Evolutionary conservation across 1,140 invertebrate genomes (phyloP), one percentile per base, ranked within the genome.

Genomic region (Euura lappo): DNA sequence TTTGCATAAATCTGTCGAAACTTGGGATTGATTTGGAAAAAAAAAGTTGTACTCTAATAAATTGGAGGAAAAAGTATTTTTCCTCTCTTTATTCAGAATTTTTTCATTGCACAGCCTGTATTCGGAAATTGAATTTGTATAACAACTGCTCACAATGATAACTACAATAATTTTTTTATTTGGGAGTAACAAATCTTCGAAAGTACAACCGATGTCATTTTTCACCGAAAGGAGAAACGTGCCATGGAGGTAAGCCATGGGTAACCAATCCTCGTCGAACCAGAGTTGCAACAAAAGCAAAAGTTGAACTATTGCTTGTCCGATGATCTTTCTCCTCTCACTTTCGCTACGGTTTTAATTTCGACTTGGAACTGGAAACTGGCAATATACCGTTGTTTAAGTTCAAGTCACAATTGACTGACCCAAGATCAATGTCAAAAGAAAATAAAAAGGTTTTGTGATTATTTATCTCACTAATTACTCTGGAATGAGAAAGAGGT

Each of bases 211-310:
- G 28, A 28, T 28, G 28, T 28, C 28, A 28, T 28, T 28, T 28
- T 28, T 28, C 28, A 28, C 28, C 28, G 28, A 28, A 28, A 28
- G 28, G 28, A 28, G 28, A 28, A 28, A 28, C 28, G 28, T 28
- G 28, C 28, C 28, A 28, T 28, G 0, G 28, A 28, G 28, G 28
- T 28, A 28, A 28, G 28, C 28, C 28, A 28, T 28, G 28, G 75
- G 72, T 65, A 7, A 51, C n/a, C 28, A 65, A 45, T 67, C n/a
- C 43, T 8, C 6, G 43, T 8, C 42, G 72, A 72, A 80, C 80
- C 80, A 76, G 78, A 78, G 80, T 75, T 13, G 11, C 46, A 72
- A 79, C 75, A 81, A 82, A 81, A 79, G 79, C 81, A 81, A 82
- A 79, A 82, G 81, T 81, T 75, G 77, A 80, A 79, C 78, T 75